phyloP scores from a whole-genome alignment of 2,888 invertebrate genomes.

The Dendrolimus houi region DNA sequence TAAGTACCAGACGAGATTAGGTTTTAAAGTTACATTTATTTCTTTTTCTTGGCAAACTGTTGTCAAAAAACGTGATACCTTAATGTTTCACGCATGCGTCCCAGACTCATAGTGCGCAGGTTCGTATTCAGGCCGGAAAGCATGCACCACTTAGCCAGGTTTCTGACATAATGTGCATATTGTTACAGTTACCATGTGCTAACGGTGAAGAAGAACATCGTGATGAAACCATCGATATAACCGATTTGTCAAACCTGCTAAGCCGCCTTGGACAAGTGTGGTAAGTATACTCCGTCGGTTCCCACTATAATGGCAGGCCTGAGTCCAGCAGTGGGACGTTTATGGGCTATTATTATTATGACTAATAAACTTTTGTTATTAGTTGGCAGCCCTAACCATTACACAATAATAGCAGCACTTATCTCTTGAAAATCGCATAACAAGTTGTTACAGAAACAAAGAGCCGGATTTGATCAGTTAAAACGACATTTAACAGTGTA shows the following conservation, averaged over 20 bases:
- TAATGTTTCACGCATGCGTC: no score
- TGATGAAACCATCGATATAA: neutral
- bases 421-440: slow-evolving; percentile 31
- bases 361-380: no score
- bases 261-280: neutral
- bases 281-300: neutral
- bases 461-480: slow-evolving; percentile 29
- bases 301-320: neutral
- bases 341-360: neutral
- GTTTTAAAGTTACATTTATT: no score
- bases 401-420: slow-evolving; percentile 23
- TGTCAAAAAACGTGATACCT: no score
- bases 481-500: slow-evolving; percentile 23
- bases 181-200: neutral
- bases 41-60: no score
- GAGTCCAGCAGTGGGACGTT: neutral
- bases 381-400: slow-evolving; percentile 17
- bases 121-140: neutral
- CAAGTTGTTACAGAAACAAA: slow-evolving; percentile 26
- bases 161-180: neutral
- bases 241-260: neutral
- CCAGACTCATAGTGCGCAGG: neutral
- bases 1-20: no score
- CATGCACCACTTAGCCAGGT: neutral
- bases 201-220: neutral